Conservation (phyloP, 1,140 invertebrate species). For the Andrena cerasifolii region DNA sequence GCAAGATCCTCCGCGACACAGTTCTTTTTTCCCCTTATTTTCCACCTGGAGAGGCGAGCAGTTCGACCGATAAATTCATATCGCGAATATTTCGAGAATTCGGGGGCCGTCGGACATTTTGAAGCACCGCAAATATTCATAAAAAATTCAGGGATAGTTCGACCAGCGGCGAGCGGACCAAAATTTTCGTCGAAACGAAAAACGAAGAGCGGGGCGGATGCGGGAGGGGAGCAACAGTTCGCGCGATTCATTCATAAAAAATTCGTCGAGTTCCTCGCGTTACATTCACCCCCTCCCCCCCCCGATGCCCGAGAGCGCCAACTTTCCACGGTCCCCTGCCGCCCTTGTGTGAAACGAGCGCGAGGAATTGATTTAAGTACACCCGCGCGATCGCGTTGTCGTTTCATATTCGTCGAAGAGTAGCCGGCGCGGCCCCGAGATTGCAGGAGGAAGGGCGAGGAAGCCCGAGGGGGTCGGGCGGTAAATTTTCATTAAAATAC, state of each 20-base stretch:
- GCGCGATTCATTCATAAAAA: slow-evolving; percentile 25
- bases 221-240: slow-evolving; percentile 16
- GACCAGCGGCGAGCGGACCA: neutral
- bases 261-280: slow-evolving; percentile 18
- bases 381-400: slow-evolving; percentile 20
- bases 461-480: neutral
- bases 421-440: neutral
- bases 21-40: too few species aligned
- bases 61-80: neutral
- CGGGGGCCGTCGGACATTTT: neutral
- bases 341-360: neutral
- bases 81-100: neutral
- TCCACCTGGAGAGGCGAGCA: neutral
- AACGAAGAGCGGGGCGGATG: neutral
- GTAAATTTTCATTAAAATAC: slow-evolving; percentile 63
- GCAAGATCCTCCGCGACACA: too few species aligned
- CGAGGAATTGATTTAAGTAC: slow-evolving; percentile 39
- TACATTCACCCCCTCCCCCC: too few species aligned
- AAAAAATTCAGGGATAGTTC: slow-evolving; percentile 4
- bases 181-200: neutral
- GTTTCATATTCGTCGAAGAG: slow-evolving; percentile 55
- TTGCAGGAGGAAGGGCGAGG: slow-evolving; percentile 8
- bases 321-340: too few species aligned
- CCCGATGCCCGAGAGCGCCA: neutral
- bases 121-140: neutral